Conservation (phyloP, 1,140 invertebrate species). For the Drosophila orena region DNA sequence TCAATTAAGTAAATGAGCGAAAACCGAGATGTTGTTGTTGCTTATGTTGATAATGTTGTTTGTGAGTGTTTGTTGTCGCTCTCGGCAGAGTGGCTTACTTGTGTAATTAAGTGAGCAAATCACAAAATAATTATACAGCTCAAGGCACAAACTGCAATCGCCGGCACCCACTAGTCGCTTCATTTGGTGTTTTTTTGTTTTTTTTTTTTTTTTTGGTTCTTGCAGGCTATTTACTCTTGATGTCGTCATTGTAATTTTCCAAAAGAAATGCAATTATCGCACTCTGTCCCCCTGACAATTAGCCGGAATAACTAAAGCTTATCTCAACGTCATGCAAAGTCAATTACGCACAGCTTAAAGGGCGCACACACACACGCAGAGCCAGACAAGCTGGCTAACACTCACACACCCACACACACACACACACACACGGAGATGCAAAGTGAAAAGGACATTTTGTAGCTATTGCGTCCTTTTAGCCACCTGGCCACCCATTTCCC, state of each 20-base stretch:
- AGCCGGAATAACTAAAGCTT: slow-evolving; percentile 34
- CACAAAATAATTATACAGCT: slow-evolving; percentile 32
- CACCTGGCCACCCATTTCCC: slow-evolving; percentile 16
- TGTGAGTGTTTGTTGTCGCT: slow-evolving; percentile 21
- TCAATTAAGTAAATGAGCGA: slow-evolving; percentile 76
- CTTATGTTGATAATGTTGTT: slow-evolving; percentile 16
- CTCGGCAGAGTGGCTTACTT: slow-evolving; percentile 44
- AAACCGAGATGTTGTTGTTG: slow-evolving; percentile 52
- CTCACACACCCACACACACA: neutral
- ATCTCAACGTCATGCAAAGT: slow-evolving; percentile 58
- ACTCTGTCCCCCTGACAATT: slow-evolving; percentile 26
- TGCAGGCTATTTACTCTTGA: neutral
- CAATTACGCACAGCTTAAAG: slow-evolving; percentile 63
- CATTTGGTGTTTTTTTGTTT: neutral
- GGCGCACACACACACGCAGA: slow-evolving; percentile 15
- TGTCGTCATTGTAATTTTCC: slow-evolving; percentile 14
- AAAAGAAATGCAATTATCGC: slow-evolving; percentile 40
- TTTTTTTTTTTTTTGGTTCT: neutral
- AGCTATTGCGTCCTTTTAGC: slow-evolving; percentile 8
- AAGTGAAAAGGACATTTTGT: slow-evolving; percentile 37
- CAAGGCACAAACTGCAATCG: slow-evolving; percentile 1
- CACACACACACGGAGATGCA: neutral
- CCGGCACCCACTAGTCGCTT: slow-evolving; percentile 1
- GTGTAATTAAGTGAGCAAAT: slow-evolving; percentile 49
- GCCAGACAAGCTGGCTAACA: slow-evolving; percentile 6